These are phyloP conservation scores for Scaptomyza caliginosa DNA, from an alignment of 2,888 invertebrate species.

Conservation along the genomic window DNA sequence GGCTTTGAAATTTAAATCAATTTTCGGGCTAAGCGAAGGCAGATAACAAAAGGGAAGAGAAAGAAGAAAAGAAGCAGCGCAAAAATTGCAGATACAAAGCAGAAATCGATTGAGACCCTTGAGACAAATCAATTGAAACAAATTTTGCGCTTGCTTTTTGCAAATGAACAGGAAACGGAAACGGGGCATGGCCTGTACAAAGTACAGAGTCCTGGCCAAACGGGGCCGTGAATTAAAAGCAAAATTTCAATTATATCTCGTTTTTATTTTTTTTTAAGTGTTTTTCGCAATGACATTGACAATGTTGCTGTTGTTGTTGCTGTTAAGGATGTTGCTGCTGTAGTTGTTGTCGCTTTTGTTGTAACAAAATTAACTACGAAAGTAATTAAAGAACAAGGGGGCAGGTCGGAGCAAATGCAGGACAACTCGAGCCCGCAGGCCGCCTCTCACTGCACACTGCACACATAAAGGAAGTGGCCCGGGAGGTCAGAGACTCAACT, in stretches of 20 bases:
- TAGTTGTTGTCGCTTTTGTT: constrained; percentile 54
- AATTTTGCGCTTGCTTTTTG: constrained; percentile 14
- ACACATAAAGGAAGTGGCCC: constrained; percentile 29
- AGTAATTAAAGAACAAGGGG: constrained; percentile 70
- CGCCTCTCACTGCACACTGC: neutral
- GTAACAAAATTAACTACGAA: constrained; percentile 78
- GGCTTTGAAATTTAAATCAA: constrained; percentile 68
- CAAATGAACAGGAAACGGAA: constrained; percentile 65
- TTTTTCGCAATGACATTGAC: constrained; percentile 59
- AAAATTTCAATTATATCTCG: constrained; percentile 77
- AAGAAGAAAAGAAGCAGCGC: constrained; percentile 11
- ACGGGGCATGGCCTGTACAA: constrained; percentile 14
- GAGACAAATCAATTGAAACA: constrained; percentile 71
- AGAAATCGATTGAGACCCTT: constrained; percentile 57
- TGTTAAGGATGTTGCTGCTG: constrained; percentile 9
- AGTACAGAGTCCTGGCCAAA: constrained; percentile 2
- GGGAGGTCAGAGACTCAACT: constrained; percentile 52
- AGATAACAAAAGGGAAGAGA: constrained; percentile 1
- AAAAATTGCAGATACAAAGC: constrained; percentile 9
- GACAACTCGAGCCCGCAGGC: constrained; percentile 51
- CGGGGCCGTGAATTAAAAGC: constrained; percentile 59
- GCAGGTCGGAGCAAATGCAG: constrained; percentile 34
- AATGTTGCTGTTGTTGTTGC: constrained; percentile 19
- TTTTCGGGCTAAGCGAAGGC: constrained; percentile 41
- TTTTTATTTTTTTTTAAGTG: constrained; percentile 48